phyloP scores from a whole-genome alignment of 2,888 invertebrate species.

The Teleiodes luculella region DNA sequence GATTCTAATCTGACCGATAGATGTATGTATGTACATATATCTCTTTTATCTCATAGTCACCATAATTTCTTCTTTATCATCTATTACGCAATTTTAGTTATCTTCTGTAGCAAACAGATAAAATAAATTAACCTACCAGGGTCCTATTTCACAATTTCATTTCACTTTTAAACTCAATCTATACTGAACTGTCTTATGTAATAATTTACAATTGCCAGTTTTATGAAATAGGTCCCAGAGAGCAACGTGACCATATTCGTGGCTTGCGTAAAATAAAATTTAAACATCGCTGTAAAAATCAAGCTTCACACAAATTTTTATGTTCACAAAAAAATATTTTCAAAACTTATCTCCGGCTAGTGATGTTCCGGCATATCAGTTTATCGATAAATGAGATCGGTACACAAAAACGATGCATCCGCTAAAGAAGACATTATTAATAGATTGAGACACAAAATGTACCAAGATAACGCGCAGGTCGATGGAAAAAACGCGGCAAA shows the following conservation, averaged over 20 bases:
- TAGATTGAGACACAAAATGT: constrained; percentile 76
- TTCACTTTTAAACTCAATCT: no score
- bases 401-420: constrained; percentile 56
- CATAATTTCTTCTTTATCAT: no score
- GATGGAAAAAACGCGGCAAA: constrained; percentile 46
- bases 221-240: no score
- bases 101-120: no score
- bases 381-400: constrained; percentile 56
- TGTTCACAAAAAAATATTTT: constrained; percentile 9
- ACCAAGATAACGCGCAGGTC: constrained; percentile 55
- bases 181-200: no score
- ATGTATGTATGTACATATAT: no score
- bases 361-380: constrained; percentile 41
- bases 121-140: no score
- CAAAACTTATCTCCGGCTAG: constrained; percentile 27
- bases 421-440: constrained; percentile 73
- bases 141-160: no score
- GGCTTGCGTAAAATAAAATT: constrained; percentile 2
- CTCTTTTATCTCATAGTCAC: no score
- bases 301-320: constrained; percentile 5
- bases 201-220: no score
- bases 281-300: constrained; percentile 7
- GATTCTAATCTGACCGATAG: no score
- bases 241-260: neutral
- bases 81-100: no score